These are phyloP conservation scores for Drosophila repleta DNA, from an alignment of 1,140 invertebrate species.

Conservation along the genomic window DNA sequence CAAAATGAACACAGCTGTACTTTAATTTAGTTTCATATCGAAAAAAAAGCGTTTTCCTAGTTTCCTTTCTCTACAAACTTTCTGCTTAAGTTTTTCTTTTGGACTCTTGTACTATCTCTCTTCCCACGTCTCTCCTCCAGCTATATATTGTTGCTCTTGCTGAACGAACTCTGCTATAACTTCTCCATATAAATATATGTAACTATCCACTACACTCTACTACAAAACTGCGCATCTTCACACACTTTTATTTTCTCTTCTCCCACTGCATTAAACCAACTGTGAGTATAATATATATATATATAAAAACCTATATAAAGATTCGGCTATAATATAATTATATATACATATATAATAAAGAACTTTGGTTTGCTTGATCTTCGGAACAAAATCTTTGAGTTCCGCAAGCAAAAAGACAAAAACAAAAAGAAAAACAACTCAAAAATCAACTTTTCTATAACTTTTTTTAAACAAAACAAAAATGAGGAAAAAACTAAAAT, in stretches of 20 bases:
- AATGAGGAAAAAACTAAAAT: constrained; percentile 42
- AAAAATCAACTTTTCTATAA: constrained; percentile 77
- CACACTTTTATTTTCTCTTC: constrained; percentile 62
- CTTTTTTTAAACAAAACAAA: constrained; percentile 72
- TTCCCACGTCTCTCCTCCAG: constrained; percentile 18
- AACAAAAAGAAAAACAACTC: constrained; percentile 36
- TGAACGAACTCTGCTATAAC: constrained; percentile 40
- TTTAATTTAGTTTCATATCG: constrained; percentile 75
- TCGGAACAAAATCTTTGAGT: constrained; percentile 42
- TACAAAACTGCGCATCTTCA: constrained; percentile 11
- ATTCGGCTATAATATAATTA: constrained; percentile 29
- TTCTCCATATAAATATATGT: constrained; percentile 16
- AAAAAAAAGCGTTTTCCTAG: constrained; percentile 69
- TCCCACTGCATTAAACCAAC: constrained; percentile 74
- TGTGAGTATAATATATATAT: constrained; percentile 65
- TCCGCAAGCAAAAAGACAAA: constrained; percentile 61
- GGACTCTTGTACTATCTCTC: not conserved
- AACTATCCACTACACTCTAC: constrained; percentile 15
- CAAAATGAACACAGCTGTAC: constrained; percentile 36
- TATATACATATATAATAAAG: constrained; percentile 41
- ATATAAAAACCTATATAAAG: constrained; percentile 38
- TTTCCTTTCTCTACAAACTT: constrained; percentile 38
- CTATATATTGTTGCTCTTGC: constrained; percentile 31
- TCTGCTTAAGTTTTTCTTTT: constrained; percentile 30
- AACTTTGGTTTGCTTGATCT: constrained; percentile 67